Base-by-base conservation (phyloP, 2,797 vertebrate species). In the Gambelia wislizenii region DNA sequence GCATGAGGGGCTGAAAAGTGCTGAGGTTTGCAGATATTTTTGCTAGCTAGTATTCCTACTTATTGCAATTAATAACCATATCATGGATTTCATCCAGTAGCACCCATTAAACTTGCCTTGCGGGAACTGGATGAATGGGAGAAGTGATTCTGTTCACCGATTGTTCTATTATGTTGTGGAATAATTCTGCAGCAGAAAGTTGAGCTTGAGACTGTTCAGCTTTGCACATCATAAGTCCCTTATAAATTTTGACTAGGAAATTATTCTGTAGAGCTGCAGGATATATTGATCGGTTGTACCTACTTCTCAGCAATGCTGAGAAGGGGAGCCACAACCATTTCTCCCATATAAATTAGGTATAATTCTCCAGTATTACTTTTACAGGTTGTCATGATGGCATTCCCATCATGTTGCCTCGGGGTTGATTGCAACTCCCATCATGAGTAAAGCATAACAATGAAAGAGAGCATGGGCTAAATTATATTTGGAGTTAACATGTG, bases 21-120 rank as follows among this genome's bases (percentile, higher is more conserved):
- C 97, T 97, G 96, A 96, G 94, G 72, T 94, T 83, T 93, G 96
- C 96, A 95, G 89, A 75, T 44, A 78, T 92, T 93, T 91, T 90
- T 69, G 88, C 92, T 49, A 95, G 94, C 97, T 96, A 95, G 96
- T 96, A 96, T 87, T 92, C 33, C 85, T 94, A 44, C n/a, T 88
- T 52, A 14, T 86, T 85, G 88, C 49, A 86, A 93, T 96, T 95
- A 96, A 97, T 96, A 95, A 94, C 89, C 87, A 54, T 92, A 83
- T 84, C 90, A 91, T 90, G 93, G 92, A 92, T 91, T 91, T 92
- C 85, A 93, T 94, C 91, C 92, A 93, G 94, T 96, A 90, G 10
- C 89, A 86, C 52, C 92, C 88, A 91, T 94, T 94, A 95, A 77
- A 67, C 4, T 92, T 91, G 90, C 87, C 36, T 91, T 84, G 89